Evolutionary conservation across 2,888 invertebrate genomes (phyloP), one percentile per base, ranked within the genome.

Genomic region (Pemphredon lugubris): DNA sequence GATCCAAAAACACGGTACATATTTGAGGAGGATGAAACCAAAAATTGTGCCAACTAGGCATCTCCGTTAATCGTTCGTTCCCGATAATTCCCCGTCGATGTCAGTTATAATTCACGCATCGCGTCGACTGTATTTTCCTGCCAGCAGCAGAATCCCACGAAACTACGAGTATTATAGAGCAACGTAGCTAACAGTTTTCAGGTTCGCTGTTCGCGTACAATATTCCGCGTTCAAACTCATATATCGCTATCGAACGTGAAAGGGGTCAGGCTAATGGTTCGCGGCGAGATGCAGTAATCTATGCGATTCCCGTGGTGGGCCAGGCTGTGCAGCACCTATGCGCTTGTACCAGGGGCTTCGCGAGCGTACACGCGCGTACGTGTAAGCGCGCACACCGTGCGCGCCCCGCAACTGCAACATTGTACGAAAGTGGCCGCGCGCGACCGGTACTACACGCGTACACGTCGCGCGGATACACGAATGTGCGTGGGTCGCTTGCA

Each of bases 181-280:
- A 58, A 3, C 44, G 48, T 21, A n/a, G 47, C 47, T 54, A 53
- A 51, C 60, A 74, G 59, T 76, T 73, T 77, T 61, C 69, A 65
- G 50, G 60, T 30, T 65, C n/a, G n/a, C n/a, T n/a, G n/a, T n/a
- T 23, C 51, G 23, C 48, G 48, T 18, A 37, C 61, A 55, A 74
- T 68, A 64, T 63, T 67, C 44, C 57, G 37, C 44, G 67, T 66
- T 63, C 57, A 54, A 64, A 51, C 67, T 77, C 66, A 59, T 65
- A 60, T 66, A 69, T 69, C 70, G 68, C 63, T 72, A 70, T 73
- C 76, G 77, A 75, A 76, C 73, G 75, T 48, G 76, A 79, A 77
- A 76, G 73, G 60, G 77, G 72, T 77, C 75, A 73, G 75, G 75
- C 79, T 82, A 85, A 86, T 86, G 83, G 81, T 81, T 83, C 79